Base-by-base conservation (phyloP, 2,797 vertebrate species). In the Menidia menidia region DNA sequence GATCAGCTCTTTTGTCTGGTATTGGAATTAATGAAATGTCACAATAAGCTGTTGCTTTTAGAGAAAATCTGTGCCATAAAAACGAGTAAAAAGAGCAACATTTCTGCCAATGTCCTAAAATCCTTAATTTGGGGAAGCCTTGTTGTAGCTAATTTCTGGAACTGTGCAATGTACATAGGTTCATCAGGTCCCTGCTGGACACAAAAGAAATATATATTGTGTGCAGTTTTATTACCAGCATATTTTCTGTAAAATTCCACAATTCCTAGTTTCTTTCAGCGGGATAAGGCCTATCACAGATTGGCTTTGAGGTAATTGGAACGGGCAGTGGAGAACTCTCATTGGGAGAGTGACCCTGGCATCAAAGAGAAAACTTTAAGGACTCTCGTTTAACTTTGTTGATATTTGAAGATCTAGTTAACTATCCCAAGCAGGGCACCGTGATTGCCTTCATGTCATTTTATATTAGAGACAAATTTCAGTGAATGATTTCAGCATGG, bases 401-500 rank as follows among this genome's bases (percentile, higher is more conserved):
- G 43, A 30, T 50, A 56, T 80, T 60, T 81, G 57, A 64, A 61
- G 66, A 71, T 58, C 73, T 56, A 11, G 57, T 53, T 58, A 45
- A 51, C 56, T 60, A 78, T 64, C 30, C 56, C 41, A 13, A 75
- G 48, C 13, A 0, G 56, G 54, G 18, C 51, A 10, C 42, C 70
- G 50, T 56, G 66, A 64, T 57, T 51, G 30, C 48, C 33, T 16
- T 44, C 58, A 31, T 58, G 75, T 83, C 54, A 44, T 88, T 85
- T 81, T 64, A 44, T 18, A 6, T 41, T 77, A 50, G 39, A 48
- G 77, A 71, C 53, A 75, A 14, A 75, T 60, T 79, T 80, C 32
- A 64, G 4, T 54, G 85, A 18, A 43, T 53, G 68, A 86, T 86
- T 86, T 85, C 73, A 69, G 81, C 79, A 59, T 65, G 75, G 88